Evolutionary conservation across 2,797 vertebrate species (phyloP), one percentile per base, ranked within the genome.

Genomic region (Falco concolor): DNA sequence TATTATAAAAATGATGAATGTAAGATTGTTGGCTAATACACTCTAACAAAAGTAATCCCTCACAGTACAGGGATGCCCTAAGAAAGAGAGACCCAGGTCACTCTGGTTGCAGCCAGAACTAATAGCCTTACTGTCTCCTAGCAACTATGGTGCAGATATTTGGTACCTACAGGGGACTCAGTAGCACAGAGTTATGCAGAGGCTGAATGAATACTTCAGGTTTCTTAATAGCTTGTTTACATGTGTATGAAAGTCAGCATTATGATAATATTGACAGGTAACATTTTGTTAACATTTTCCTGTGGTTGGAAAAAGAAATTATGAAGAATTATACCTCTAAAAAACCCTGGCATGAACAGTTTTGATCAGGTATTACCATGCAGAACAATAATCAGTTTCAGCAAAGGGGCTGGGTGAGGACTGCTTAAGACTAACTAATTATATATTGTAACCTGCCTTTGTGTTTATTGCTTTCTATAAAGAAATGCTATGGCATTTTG

Each of bases 181-280:
- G 23, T 7, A 44, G 40, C 0, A 0, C 7, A 23, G 25, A 52
- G 12, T 24, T 47, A n/a, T 6, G 4, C 32, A 30, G 30, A 56
- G n/a, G 21, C 27, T 44, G 23, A 56, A 63, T 10, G 13, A 69
- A 77, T 34, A 34, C 20, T 89, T 19, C 4, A 4, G 45, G 18
- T 77, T 87, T 68, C n/a, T 69, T 38, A 65, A 44, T 2, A 49
- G 5, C 22, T 70, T 76, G 6, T 56, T 74, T 42, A 84, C 23
- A 27, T 4, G 10, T 23, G 13, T 32, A 44, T 79, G 50, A 90
- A 81, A 84, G 61, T 64, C 6, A 1, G 17, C 30, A 45, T 72
- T 72, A 27, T 23, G 60, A 30, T 68, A 68, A 38, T 53, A 74
- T 11, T 54, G 67, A 75, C 44, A 30, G 32, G 30, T 59, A 63